Evolutionary conservation across 2,113 vertebrate species (phyloP).

Genomic region (Neodontobutis hainanensis): DNA sequence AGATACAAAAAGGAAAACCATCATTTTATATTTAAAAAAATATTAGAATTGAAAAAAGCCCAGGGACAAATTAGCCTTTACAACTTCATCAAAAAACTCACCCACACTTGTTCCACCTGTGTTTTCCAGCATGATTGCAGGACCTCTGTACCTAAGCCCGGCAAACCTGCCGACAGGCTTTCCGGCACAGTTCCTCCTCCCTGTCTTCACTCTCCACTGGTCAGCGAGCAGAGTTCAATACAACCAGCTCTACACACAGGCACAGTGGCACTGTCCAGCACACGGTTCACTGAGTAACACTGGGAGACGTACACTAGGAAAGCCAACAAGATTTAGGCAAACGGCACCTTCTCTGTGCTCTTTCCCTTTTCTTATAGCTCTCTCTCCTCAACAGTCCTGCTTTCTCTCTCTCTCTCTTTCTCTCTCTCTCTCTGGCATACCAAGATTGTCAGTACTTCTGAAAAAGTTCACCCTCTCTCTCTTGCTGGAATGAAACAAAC

Average conservation of each 20-base stretch:
- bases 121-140: constrained; percentile 75
- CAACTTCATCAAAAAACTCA: constrained; percentile 60
- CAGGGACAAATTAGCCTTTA: neutral
- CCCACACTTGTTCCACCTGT: constrained; percentile 66
- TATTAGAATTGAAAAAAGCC: neutral
- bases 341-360: constrained; percentile 55
- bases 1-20: neutral
- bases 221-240: constrained; percentile 64
- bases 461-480: constrained; percentile 85
- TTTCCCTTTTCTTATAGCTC: constrained; percentile 57
- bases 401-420: constrained; percentile 70
- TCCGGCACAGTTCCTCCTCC: constrained; percentile 44
- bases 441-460: constrained; percentile 96
- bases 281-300: constrained; percentile 71
- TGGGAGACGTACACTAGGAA: constrained; percentile 62
- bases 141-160: constrained; percentile 45
- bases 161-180: constrained; percentile 57
- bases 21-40: neutral
- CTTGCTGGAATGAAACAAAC: constrained; percentile 96
- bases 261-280: constrained; percentile 61
- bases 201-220: constrained; percentile 64
- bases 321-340: constrained; percentile 64
- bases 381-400: constrained; percentile 45
- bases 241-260: constrained; percentile 54
- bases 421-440: constrained; percentile 68